These are phyloP conservation scores for Odontesthes bonariensis DNA, from an alignment of 2,113 vertebrate species.

Conservation along the genomic window DNA sequence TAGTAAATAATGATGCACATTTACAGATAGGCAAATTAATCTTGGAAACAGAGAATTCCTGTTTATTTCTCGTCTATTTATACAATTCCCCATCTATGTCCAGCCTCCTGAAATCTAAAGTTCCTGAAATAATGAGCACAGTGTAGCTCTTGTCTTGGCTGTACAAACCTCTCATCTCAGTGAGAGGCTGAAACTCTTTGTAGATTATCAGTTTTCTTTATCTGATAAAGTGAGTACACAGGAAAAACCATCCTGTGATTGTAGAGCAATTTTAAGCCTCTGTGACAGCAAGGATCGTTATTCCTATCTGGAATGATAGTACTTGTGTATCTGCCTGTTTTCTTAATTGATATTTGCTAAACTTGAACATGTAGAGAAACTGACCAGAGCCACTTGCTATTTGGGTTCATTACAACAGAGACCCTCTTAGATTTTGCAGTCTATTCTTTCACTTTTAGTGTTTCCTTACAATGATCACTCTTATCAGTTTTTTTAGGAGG, in stretches of 20 bases:
- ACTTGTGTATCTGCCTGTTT: slow-evolving; percentile 1
- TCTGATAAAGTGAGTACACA: not conserved
- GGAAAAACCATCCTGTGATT: not conserved
- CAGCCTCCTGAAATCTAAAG: too few relatives aligned
- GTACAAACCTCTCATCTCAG: not conserved
- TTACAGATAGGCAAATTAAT: too few relatives aligned
- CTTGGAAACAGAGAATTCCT: too few relatives aligned
- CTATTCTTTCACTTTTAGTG: not conserved
- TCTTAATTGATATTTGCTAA: not conserved
- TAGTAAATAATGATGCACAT: too few relatives aligned
- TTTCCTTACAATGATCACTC: slow-evolving; percentile 4
- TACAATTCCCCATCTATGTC: too few relatives aligned
- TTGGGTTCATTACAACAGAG: too few relatives aligned
- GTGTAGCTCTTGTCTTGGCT: not conserved
- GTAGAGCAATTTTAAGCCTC: not conserved
- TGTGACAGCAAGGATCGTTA: not conserved
- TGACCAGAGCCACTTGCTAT: not conserved
- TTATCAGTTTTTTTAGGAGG: slow-evolving; percentile 1
- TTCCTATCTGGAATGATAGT: not conserved
- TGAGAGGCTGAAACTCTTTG: not conserved
- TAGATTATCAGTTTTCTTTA: not conserved
- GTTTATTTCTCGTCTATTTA: too few relatives aligned
- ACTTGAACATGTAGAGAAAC: not conserved
- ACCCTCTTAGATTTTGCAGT: not conserved
- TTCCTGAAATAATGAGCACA: not conserved